phyloP scores from a whole-genome alignment of 37 sponge, comb jelly and placozoan genomes.

The Crambe crambe region DNA sequence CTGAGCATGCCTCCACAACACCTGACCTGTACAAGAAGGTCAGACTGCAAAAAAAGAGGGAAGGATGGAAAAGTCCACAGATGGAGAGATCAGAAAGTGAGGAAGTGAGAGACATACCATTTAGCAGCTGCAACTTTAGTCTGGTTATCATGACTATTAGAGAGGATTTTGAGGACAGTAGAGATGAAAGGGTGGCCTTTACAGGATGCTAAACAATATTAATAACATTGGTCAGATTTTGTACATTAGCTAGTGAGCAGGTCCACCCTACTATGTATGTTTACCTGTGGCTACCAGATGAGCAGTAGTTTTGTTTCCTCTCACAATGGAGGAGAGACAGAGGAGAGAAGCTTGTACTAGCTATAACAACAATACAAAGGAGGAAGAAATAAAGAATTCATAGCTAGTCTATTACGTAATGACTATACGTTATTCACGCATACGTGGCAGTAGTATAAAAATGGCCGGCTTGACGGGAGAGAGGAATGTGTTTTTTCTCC shows the following conservation, averaged over 20 bases:
- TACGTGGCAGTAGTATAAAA: too few relatives aligned
- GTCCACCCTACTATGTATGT: too few relatives aligned
- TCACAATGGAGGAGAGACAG: slow-evolving; percentile 28
- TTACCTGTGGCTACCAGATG: slow-evolving; percentile 13
- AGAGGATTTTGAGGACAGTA: slow-evolving; percentile 5
- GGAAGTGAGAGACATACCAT: too few relatives aligned
- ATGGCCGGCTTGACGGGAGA: too few relatives aligned
- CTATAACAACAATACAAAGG: slow-evolving; percentile 1
- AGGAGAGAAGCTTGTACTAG: slow-evolving; percentile 23
- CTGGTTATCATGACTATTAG: slow-evolving; percentile 26
- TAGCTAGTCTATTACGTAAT: too few relatives aligned
- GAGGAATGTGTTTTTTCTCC: too few relatives aligned
- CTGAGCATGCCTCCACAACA: neutral
- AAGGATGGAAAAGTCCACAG: too few relatives aligned
- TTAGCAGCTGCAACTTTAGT: slow-evolving; percentile 28
- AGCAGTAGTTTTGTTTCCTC: slow-evolving; percentile 11
- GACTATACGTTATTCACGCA: too few relatives aligned
- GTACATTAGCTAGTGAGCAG: too few relatives aligned
- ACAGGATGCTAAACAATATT: slow-evolving; percentile 6
- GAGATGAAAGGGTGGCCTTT: slow-evolving; percentile 7
- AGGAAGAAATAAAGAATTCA: neutral
- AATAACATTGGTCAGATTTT: neutral
- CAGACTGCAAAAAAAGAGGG: slow-evolving; percentile 1
- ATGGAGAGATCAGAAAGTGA: too few relatives aligned
- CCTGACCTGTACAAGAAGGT: slow-evolving; percentile 36